Evolutionary conservation across 1,140 invertebrate genomes (phyloP), one percentile per base, ranked within the genome.

Genomic region (Drosophila athabasca): DNA sequence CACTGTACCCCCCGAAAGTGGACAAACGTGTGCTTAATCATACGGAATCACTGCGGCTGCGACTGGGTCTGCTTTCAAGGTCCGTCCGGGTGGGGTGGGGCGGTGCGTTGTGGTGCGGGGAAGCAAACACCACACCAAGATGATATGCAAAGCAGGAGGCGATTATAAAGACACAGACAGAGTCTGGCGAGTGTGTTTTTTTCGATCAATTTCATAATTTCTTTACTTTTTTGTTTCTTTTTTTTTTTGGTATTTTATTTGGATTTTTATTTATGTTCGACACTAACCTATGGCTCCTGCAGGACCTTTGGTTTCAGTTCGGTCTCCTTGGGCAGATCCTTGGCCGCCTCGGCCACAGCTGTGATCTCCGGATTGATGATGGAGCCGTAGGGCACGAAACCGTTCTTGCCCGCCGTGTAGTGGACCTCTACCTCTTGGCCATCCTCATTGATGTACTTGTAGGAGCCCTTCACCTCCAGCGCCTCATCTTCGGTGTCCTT

Each of bases 381-480:
- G 0, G 52, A 31, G 5, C 90, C 77, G 3, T 65, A 60, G 1
- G 90, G 90, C 4, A 91, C 88, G 31, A 90, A 91, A 31, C 90
- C 90, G 46, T 91, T 91, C 22, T 70, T 62, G 46, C 87, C 90
- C 4, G 90, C 90, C 1, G 90, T 91, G 39, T 91, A 91, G 62
- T 68, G 72, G 3, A 91, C 90, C 57, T 77, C 73, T 2, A 91
- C 85, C 8, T 74, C 66, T 7, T 90, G 49, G 24, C 85, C 90
- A 0, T 59, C 17, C 0, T 70, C 76, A 19, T 91, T 79, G 35
- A 76, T 50, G 53, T 91, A 91, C 50, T 61, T 89, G 62, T 91
- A 91, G 54, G 76, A 85, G 5, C 90, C 90, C 26, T 69, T 69
- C 1, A 91, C 52, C 39, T 85, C 89, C 2, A 91, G 43, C 2